Conservation (phyloP, 2,888 invertebrate species). For the Drosophila anomalata region DNA sequence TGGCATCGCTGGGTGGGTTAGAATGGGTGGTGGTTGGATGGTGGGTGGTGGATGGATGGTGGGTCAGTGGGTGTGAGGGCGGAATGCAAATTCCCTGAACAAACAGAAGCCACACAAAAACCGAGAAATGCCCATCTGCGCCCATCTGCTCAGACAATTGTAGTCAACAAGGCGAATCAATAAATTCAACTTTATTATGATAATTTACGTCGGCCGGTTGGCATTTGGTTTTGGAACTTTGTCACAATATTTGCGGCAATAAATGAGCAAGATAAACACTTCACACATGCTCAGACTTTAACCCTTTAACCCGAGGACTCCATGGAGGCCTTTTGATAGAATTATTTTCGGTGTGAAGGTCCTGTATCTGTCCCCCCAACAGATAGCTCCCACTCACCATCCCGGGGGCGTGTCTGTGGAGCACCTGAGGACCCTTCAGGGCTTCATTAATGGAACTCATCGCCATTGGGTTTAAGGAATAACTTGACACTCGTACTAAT, state of each 20-base stretch:
- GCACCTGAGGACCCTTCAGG: slow-evolving; percentile 25
- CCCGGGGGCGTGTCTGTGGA: slow-evolving; percentile 38
- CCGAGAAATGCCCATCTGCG: slow-evolving; percentile 29
- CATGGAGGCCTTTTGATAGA: background rate
- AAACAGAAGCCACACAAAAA: slow-evolving; percentile 50
- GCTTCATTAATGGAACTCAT: slow-evolving; percentile 37
- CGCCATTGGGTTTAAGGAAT: slow-evolving; percentile 63
- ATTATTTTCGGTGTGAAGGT: background rate
- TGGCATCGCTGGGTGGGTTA: slow-evolving; percentile 16
- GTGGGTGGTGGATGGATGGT: slow-evolving; percentile 2
- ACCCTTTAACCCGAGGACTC: slow-evolving; percentile 46
- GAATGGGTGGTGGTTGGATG: slow-evolving; percentile 27
- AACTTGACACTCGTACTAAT: slow-evolving; percentile 79
- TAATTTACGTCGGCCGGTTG: slow-evolving; percentile 66
- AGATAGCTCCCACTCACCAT: background rate
- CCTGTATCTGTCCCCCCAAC: background rate
- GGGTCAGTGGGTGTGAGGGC: slow-evolving; percentile 1
- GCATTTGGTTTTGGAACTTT: slow-evolving; percentile 40
- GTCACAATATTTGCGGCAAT: slow-evolving; percentile 71
- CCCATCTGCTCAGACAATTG: slow-evolving; percentile 60
- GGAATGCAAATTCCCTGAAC: slow-evolving; percentile 69
- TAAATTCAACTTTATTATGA: slow-evolving; percentile 69
- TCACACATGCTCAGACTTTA: slow-evolving; percentile 60
- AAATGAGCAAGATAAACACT: slow-evolving; percentile 74
- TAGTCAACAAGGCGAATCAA: slow-evolving; percentile 71